Evolutionary conservation across 2,797 vertebrate genomes (phyloP).

Genomic region (Lindbergichthys nudifrons): DNA sequence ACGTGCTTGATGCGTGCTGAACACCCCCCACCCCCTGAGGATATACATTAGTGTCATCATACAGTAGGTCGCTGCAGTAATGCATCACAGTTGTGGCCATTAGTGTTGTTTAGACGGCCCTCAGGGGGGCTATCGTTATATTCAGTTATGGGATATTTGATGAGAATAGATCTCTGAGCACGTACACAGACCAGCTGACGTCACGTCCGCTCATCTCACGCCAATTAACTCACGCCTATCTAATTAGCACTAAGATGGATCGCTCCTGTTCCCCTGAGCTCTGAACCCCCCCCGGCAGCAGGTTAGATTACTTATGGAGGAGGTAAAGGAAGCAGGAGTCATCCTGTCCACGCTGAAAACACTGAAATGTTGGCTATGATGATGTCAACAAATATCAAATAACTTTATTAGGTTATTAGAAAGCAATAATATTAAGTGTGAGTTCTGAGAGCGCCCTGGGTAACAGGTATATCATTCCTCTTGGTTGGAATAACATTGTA

Average conservation of each 20-base stretch:
- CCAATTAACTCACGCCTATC: slow-evolving; percentile 64
- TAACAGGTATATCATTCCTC: not conserved
- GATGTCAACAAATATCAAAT: too few relatives aligned
- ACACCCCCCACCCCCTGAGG: slow-evolving; percentile 14
- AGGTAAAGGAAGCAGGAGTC: slow-evolving; percentile 48
- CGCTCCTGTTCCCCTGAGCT: slow-evolving; percentile 52
- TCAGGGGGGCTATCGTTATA: slow-evolving; percentile 54
- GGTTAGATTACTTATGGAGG: slow-evolving; percentile 60
- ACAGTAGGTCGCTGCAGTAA: slow-evolving; percentile 45
- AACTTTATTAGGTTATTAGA: too few relatives aligned
- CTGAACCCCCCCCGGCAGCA: slow-evolving; percentile 31
- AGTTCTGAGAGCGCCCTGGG: not conserved
- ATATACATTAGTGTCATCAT: slow-evolving; percentile 40
- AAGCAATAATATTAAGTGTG: not conserved
- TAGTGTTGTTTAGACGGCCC: slow-evolving; percentile 51
- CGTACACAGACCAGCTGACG: slow-evolving; percentile 33
- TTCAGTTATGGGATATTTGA: slow-evolving; percentile 72
- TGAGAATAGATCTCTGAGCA: slow-evolving; percentile 60
- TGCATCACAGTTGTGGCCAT: slow-evolving; percentile 51
- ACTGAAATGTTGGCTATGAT: too few relatives aligned
- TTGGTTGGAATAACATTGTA: not conserved
- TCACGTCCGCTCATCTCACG: slow-evolving; percentile 55
- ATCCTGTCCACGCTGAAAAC: slow-evolving; percentile 2
- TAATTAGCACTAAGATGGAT: slow-evolving; percentile 77
- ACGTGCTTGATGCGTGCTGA: slow-evolving; percentile 32